Evolutionary conservation across 2,888 invertebrate species (phyloP).

Genomic region (Pseudococcus viburni): DNA sequence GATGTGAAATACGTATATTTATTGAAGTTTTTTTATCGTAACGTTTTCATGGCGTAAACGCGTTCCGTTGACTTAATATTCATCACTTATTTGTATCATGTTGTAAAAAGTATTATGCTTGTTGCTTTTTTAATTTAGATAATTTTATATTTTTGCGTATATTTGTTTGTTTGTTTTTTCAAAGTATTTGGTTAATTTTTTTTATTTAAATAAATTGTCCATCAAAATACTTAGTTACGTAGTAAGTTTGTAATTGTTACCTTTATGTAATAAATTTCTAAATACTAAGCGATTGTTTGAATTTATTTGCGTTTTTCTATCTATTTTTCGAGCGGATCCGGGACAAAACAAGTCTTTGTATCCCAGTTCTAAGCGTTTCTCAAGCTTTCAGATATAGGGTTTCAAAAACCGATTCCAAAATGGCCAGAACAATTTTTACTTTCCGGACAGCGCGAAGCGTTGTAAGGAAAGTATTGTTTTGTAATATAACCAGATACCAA

Average conservation of each 20-base stretch:
- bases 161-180: constrained; percentile 41
- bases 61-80: constrained; percentile 30
- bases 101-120: constrained; percentile 57
- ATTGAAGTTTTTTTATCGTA: neutral
- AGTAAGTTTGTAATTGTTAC: constrained; percentile 59
- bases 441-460: too few relatives aligned
- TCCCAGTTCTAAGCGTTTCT: too few relatives aligned
- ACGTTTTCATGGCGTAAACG: neutral
- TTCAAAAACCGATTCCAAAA: too few relatives aligned
- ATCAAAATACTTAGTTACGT: constrained; percentile 64
- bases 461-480: too few relatives aligned
- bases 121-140: constrained; percentile 60
- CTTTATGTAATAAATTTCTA: constrained; percentile 64
- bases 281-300: neutral
- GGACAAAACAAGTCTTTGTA: too few relatives aligned
- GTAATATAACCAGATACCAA: too few relatives aligned
- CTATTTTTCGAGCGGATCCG: neutral
- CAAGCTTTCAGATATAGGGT: too few relatives aligned
- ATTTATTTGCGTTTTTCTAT: neutral
- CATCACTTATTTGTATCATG: neutral
- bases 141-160: constrained; percentile 52
- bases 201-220: constrained; percentile 43
- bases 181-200: constrained; percentile 55
- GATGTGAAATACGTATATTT: constrained; percentile 12
- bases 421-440: too few relatives aligned